Evolutionary conservation across 2,797 vertebrate genomes (phyloP), one percentile per base, ranked within the genome.

Genomic region (Borostomias antarcticus): DNA sequence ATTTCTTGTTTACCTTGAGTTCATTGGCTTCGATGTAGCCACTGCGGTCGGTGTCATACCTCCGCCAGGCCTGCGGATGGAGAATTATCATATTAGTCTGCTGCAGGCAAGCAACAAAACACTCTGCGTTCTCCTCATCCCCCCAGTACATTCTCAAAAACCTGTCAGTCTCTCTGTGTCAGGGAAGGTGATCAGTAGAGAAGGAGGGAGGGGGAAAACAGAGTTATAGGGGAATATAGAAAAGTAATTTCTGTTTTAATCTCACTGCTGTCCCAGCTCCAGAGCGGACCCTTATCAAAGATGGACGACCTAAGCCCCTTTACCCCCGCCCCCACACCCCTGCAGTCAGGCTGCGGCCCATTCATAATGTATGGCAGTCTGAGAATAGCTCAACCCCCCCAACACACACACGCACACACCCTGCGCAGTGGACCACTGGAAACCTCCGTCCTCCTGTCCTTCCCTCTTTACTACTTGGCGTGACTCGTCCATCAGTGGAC

Each of bases 21-120:
- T 99, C 97, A 0, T 98, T 97, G 8, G 97, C 95, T 80, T 99
- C 97, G 0, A 99, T 99, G 88, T 96, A 99, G 72, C 97, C 97
- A 0, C 97, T 99, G 54, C 97, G 93, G 86, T 98, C 96, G 0
- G 94, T 95, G 88, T 99, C 97, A 11, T 98, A 98, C 86, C 88
- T 93, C 76, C 96, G 84, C 97, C 97, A 99, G 10, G 95, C 94
- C 97, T 99, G 91, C 0, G 69, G 10, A 67, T 77, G 0, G 57
- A 70, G 54, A 71, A 50, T 0, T 6, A 23, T 29, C 23, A 17
- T 25, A 26, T 66, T 51, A 74, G n/a, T n/a, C n/a, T n/a, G n/a
- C n/a, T n/a, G n/a, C n/a, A n/a, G n/a, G n/a, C n/a, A n/a, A n/a
- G n/a, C n/a, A n/a, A n/a, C n/a, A n/a, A n/a, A n/a, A n/a, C n/a